These are phyloP conservation scores for Mizuhopecten yessoensis DNA, from an alignment of 1,140 invertebrate genomes.

Conservation along the genomic window DNA sequence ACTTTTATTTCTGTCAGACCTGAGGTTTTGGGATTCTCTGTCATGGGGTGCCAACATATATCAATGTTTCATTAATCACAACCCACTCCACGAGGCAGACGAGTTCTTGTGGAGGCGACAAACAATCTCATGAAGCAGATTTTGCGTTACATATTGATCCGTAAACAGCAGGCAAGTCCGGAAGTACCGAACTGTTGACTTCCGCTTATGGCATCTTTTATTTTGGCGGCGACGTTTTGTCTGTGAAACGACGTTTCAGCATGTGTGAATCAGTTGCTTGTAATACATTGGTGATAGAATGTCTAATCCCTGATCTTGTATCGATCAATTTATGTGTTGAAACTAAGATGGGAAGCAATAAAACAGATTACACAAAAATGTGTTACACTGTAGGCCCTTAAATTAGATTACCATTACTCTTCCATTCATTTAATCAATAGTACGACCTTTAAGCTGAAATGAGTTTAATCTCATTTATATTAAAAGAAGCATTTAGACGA, in stretches of 20 bases:
- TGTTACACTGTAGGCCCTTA: not conserved
- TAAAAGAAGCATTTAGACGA: too few relatives aligned
- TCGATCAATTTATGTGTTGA: not conserved
- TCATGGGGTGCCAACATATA: not conserved
- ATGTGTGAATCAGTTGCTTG: not conserved
- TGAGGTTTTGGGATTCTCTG: too few relatives aligned
- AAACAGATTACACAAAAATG: not conserved
- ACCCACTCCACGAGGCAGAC: too few relatives aligned
- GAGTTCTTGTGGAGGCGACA: too few relatives aligned
- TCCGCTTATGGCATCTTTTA: not conserved
- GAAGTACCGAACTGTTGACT: not conserved
- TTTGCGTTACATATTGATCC: not conserved
- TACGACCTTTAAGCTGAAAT: too few relatives aligned
- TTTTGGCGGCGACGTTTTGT: not conserved
- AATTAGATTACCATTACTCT: too few relatives aligned
- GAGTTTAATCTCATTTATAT: too few relatives aligned
- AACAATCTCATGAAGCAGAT: not conserved
- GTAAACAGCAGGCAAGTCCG: not conserved
- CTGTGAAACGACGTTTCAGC: not conserved
- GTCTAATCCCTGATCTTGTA: not conserved
- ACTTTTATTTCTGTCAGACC: too few relatives aligned
- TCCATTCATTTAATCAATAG: too few relatives aligned
- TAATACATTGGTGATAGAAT: not conserved
- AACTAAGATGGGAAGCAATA: too few relatives aligned
- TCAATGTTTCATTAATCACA: conserved; percentile 8